Base-by-base conservation (phyloP, 2,113 vertebrate genomes). In the Ahaetulla prasina region DNA sequence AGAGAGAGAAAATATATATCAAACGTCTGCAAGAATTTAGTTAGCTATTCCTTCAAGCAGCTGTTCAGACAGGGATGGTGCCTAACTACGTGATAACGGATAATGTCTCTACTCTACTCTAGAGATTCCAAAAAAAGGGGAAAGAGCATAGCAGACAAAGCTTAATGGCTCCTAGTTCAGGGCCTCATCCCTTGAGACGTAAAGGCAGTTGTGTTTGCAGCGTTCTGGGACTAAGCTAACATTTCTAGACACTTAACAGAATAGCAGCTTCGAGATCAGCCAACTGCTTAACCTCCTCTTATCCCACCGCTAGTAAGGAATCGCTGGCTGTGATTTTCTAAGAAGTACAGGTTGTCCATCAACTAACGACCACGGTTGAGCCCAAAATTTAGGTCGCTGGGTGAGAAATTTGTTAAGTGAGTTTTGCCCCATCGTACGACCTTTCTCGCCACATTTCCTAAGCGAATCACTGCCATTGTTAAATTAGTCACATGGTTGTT, bases 181-280 rank as follows among this genome's bases (percentile, higher is more conserved):
- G 92, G 54, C 35, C 2, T 0, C 0, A 0, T 89, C 93, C 84
- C 91, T 54, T 84, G 90, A 52, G 88, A 87, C 84, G 22, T 8
- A 1, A 88, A 93, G 92, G 0, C 25, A 45, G 85, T 86, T 14
- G 27, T 0, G 0, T 74, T 91, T 90, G 53, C 85, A 57, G 57
- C n/a, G 35, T 12, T 53, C 18, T 45, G 27, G 90, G 54, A 95
- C 8, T 35, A 89, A 92, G 90, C 85, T 86, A 94, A 88, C 89
- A 74, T 27, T 30, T 49, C 25, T 14, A 1, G 27, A 55, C 23
- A n/a, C 27, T 87, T 57, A 16, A 2, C 57, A 57, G 45, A 88
- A 74, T 68, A 52, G 53, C n/a, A 47, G 68, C n/a, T 27, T 89
- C n/a, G 39, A 45, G 25, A 50, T 4, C 3, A 27, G 35, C 22